Evolutionary conservation across 2,797 vertebrate species (phyloP), one percentile per base, ranked within the genome.

Genomic region (Lithobates pipiens): DNA sequence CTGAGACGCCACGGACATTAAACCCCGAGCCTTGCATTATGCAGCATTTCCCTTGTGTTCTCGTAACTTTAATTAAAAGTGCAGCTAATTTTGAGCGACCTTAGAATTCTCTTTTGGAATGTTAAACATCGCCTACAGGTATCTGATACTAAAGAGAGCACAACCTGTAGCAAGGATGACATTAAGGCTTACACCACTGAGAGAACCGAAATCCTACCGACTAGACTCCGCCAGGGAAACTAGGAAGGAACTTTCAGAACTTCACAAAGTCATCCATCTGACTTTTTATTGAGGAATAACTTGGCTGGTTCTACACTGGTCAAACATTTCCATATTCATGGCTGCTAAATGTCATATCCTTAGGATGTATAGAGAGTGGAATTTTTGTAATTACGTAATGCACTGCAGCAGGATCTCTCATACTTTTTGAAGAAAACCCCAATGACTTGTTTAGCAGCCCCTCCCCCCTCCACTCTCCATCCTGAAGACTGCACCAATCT

Each of bases 1-100:
- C 80, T 84, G 88, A 82, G 76, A 85, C 63, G 78, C 46, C 87
- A 77, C 65, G 76, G 85, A 75, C 32, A 71, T 84, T 75, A 83
- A 88, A 84, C 72, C 65, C 42, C n/a, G 0, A 32, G 78, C 54
- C 36, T 39, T 83, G 88, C 80, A 70, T 82, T 88, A 13, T 0
- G 77, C 65, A 44, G 81, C 67, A 0, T 84, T 90, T 88, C 10
- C 50, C 86, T 29, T 5, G 3, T 76, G 78, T 76, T n/a, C 0
- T 32, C 50, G 72, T 77, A 88, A 68, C 42, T 79, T 80, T 88
- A 89, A 91, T 90, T 90, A 88, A 89, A 86, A 86, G 86, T 84
- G 25, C 67, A 67, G 83, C 83, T 89, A 86, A 89, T 91, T 91
- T 27, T 46, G 27, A 65, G 1, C 84, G 89, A 90, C 90, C 88